A percentile compares a stretch with the other conserved stretches of the same genome.
These are phyloP conservation scores for Apistogramma diplotaenia DNA, from an alignment of 2,113 vertebrate genomes.

Conservation along the genomic window DNA sequence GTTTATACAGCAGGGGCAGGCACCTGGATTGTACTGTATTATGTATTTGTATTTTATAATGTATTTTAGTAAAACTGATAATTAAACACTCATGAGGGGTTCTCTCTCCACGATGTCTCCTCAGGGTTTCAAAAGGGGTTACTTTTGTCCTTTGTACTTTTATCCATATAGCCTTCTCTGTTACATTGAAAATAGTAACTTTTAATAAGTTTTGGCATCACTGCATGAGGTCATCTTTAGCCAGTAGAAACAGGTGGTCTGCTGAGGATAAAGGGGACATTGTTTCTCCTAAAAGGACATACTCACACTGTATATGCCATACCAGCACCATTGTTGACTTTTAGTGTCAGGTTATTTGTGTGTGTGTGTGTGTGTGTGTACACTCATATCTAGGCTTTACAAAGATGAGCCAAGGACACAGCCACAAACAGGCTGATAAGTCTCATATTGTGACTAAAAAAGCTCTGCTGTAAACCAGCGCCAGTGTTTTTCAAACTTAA, in stretches of 20 bases:
- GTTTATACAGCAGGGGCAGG: not conserved
- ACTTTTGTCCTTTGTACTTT: not conserved
- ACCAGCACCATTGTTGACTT: not conserved
- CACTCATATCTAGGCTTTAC: not conserved
- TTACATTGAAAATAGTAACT: not conserved
- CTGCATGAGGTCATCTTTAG: not conserved
- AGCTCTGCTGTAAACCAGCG: not conserved
- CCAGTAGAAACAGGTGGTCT: constrained; percentile 8
- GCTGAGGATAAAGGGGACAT: not conserved
- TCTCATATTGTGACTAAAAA: not conserved
- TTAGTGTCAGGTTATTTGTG: not conserved
- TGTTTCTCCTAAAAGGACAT: not conserved
- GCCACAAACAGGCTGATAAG: not conserved
- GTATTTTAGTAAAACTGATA: not conserved
- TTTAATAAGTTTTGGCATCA: not conserved
- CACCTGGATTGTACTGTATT: not conserved
- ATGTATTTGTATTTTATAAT: too few species aligned
- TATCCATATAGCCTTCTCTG: not conserved
- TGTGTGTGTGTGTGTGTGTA: not conserved
- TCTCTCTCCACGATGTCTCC: not conserved
- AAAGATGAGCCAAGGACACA: not conserved
- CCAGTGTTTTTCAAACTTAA: not conserved
- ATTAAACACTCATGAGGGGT: not conserved
- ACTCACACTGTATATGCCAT: not conserved
- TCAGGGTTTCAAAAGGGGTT: not conserved